Evolutionary conservation across 2,113 vertebrate species (phyloP).

Genomic region (Calidris pugnax): DNA sequence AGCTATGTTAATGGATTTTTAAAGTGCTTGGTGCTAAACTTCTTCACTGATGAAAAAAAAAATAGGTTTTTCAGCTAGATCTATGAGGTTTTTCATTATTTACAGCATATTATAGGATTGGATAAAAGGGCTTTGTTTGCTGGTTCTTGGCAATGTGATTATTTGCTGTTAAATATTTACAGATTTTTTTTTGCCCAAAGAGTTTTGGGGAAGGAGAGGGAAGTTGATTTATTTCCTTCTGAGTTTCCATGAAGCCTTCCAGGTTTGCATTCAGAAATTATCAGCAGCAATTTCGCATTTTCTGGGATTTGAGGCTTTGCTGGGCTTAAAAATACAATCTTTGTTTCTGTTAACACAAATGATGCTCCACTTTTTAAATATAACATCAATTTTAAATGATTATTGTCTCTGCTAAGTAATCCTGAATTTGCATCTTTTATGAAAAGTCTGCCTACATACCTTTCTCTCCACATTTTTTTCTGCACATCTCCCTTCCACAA

Average conservation of each 20-base stretch:
- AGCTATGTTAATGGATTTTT: background rate
- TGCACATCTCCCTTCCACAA: background rate
- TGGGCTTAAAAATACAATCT: conserved; percentile 10
- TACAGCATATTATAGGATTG: conserved; percentile 4
- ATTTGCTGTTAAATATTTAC: conserved; percentile 56
- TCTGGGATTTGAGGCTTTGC: background rate
- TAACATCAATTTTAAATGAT: background rate
- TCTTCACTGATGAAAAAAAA: background rate
- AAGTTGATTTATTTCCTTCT: conserved; percentile 27
- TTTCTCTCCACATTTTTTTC: background rate
- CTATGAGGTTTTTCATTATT: conserved; percentile 26
- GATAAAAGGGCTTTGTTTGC: conserved; percentile 34
- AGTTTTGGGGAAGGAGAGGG: background rate
- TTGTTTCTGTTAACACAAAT: background rate
- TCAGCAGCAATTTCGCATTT: conserved; percentile 8
- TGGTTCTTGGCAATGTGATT: conserved; percentile 24
- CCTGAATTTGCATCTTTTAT: background rate
- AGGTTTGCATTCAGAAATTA: background rate
- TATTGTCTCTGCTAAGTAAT: conserved; percentile 12
- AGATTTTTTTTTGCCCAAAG: background rate
- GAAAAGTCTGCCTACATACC: background rate
- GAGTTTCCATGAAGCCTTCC: conserved; percentile 19
- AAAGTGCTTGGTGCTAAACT: background rate
- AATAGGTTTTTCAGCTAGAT: background rate
- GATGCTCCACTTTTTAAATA: background rate